Percentiles rank a stretch among this genome's conserved stretches.
These are phyloP conservation scores for Drosophila ambigua DNA, from an alignment of 1,140 invertebrate genomes.

Conservation along the genomic window DNA sequence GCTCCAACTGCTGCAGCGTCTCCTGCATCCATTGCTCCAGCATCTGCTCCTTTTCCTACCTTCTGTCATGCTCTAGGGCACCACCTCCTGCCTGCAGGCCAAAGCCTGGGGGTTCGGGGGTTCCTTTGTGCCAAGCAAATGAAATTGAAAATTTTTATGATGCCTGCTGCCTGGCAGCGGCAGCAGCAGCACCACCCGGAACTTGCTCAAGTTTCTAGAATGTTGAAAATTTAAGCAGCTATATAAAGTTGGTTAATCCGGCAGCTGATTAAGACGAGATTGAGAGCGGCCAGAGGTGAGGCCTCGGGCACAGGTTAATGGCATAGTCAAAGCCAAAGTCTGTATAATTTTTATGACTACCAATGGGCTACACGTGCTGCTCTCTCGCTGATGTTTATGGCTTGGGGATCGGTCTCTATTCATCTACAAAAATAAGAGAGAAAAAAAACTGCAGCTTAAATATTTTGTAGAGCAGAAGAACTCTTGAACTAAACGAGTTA, in stretches of 20 bases:
- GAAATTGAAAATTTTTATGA: conserved; percentile 82
- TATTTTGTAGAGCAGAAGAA: conserved; percentile 52
- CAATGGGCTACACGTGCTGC: conserved; percentile 53
- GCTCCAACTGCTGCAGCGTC: background rate
- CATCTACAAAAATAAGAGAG: background rate
- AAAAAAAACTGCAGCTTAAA: conserved; percentile 60
- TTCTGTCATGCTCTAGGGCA: too few relatives aligned
- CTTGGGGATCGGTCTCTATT: conserved; percentile 21
- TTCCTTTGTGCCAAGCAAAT: conserved; percentile 70
- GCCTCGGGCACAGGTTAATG: conserved; percentile 59
- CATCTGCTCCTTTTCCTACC: too few relatives aligned
- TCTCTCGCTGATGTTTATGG: conserved; percentile 53
- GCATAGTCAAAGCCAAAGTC: conserved; percentile 42
- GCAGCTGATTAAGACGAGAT: conserved; percentile 67
- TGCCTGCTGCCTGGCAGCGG: conserved; percentile 49
- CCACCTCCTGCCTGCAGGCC: background rate
- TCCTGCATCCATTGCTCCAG: background rate
- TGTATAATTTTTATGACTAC: conserved; percentile 71
- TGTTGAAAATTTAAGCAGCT: conserved; percentile 75
- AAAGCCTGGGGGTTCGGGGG: background rate
- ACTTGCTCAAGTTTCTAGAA: conserved; percentile 28
- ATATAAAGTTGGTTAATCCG: conserved; percentile 74
- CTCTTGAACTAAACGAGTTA: conserved; percentile 57
- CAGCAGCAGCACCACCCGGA: too few relatives aligned
- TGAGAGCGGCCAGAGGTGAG: conserved; percentile 13